phyloP scores from a whole-genome alignment of 2,113 vertebrate species.

The Alethe castanea region DNA sequence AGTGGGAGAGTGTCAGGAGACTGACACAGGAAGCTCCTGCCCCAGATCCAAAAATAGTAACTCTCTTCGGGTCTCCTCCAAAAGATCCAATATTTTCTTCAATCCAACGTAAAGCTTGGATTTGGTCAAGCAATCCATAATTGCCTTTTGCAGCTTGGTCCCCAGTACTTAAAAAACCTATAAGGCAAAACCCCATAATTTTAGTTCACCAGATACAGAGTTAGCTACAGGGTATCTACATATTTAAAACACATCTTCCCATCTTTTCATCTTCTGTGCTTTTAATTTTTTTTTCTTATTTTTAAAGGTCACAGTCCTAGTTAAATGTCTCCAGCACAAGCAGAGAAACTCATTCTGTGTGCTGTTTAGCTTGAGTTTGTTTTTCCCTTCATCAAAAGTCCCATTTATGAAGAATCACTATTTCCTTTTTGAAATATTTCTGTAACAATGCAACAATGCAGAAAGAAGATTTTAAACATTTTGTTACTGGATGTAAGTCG shows the following conservation, averaged over 20 bases:
- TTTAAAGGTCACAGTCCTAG: neutral
- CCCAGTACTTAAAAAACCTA: slow-evolving; percentile 95
- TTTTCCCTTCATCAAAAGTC: neutral
- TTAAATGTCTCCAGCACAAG: slow-evolving; percentile 4
- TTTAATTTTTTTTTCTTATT: neutral
- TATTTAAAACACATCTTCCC: slow-evolving; percentile 1
- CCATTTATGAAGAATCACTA: neutral
- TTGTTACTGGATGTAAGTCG: neutral
- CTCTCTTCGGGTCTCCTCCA: slow-evolving; percentile 92
- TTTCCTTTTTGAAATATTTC: neutral
- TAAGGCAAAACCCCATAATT: neutral
- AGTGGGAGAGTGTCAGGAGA: slow-evolving; percentile 93
- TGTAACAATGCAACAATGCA: neutral
- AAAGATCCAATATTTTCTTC: slow-evolving; percentile 96
- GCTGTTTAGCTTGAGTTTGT: neutral
- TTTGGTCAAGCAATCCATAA: slow-evolving; percentile 95
- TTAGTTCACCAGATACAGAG: neutral
- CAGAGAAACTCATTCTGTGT: neutral
- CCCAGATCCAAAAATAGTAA: slow-evolving; percentile 96
- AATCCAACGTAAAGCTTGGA: slow-evolving; percentile 94
- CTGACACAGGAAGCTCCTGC: slow-evolving; percentile 96
- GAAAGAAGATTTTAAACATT: neutral
- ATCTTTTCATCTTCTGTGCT: neutral
- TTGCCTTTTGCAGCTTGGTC: slow-evolving; percentile 97
- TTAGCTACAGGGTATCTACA: slow-evolving; percentile 20